Conservation (phyloP, 2,113 vertebrate species). For the Gymnocephalus cernua region DNA sequence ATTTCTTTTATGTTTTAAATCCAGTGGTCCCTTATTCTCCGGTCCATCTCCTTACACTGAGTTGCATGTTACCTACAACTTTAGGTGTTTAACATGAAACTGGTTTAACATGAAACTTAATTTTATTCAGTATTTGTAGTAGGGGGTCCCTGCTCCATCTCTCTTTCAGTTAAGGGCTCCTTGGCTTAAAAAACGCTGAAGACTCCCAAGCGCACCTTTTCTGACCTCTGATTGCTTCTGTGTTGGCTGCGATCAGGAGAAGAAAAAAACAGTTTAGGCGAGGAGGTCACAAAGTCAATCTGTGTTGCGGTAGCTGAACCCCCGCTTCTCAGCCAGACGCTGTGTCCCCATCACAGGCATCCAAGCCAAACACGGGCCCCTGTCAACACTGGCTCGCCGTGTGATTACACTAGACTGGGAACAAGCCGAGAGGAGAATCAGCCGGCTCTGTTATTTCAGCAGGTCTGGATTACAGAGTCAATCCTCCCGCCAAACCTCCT, state of each 20-base stretch:
- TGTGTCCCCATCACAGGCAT: conserved; percentile 65
- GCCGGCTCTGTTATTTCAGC: conserved; percentile 78
- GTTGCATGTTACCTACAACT: too few relatives aligned
- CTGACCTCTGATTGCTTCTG: conserved; percentile 26
- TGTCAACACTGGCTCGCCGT: conserved; percentile 70
- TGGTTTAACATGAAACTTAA: too few relatives aligned
- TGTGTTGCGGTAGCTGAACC: conserved; percentile 30
- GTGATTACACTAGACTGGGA: conserved; percentile 74
- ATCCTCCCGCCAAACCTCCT: conserved; percentile 57
- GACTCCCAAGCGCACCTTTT: neutral
- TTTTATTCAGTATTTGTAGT: too few relatives aligned
- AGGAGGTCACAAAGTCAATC: conserved; percentile 57
- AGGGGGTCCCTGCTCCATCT: too few relatives aligned
- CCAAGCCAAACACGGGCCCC: conserved; percentile 73
- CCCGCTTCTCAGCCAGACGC: conserved; percentile 51
- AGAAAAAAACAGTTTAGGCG: conserved; percentile 18
- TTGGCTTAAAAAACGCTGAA: too few relatives aligned
- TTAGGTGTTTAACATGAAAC: too few relatives aligned
- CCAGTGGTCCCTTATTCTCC: too few relatives aligned
- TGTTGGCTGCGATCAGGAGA: conserved; percentile 22
- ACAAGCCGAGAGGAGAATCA: conserved; percentile 56
- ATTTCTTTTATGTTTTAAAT: too few relatives aligned
- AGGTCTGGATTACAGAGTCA: conserved; percentile 74
- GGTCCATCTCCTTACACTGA: too few relatives aligned
- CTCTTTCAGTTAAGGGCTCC: too few relatives aligned